These are phyloP conservation scores for Dinocampus coccinellae DNA, from an alignment of 2,888 invertebrate species.

Conservation along the genomic window DNA sequence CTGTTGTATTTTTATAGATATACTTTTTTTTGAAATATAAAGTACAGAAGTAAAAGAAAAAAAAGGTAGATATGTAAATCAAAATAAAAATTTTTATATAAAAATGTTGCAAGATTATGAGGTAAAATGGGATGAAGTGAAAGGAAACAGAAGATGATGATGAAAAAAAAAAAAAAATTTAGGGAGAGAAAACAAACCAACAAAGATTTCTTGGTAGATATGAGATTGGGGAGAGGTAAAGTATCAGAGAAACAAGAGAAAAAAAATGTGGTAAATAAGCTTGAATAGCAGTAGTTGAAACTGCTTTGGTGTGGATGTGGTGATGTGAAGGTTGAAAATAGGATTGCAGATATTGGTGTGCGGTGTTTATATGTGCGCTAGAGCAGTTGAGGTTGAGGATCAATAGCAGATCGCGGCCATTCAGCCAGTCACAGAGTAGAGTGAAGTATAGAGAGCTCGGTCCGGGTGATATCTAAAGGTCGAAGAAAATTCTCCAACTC, in stretches of 20 bases:
- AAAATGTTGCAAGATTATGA: neutral
- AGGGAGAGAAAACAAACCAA: constrained; percentile 1
- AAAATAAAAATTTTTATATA: neutral
- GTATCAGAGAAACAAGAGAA: neutral
- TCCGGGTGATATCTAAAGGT: constrained; percentile 32
- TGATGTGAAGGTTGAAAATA: constrained; percentile 16
- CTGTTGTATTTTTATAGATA: neutral
- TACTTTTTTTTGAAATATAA: neutral
- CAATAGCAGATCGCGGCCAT: constrained; percentile 41
- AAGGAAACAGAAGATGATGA: neutral
- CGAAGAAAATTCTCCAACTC: constrained; percentile 22
- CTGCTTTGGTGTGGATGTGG: constrained; percentile 2
- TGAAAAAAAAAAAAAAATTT: neutral
- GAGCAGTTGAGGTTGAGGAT: constrained; percentile 38
- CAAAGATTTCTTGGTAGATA: constrained; percentile 6
- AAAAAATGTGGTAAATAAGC: constrained; percentile 2
- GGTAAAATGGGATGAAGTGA: neutral
- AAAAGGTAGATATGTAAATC: neutral
- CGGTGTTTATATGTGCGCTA: neutral
- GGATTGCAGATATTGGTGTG: constrained; percentile 31
- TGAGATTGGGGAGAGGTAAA: constrained; percentile 18
- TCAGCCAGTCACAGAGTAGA: constrained; percentile 30
- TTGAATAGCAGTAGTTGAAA: constrained; percentile 26
- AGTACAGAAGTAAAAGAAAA: neutral
- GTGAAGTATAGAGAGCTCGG: constrained; percentile 24